Evolutionary conservation across 1,140 invertebrate species (phyloP), one percentile per base, ranked within the genome.

Genomic region (Ctenoplectra terminalis): DNA sequence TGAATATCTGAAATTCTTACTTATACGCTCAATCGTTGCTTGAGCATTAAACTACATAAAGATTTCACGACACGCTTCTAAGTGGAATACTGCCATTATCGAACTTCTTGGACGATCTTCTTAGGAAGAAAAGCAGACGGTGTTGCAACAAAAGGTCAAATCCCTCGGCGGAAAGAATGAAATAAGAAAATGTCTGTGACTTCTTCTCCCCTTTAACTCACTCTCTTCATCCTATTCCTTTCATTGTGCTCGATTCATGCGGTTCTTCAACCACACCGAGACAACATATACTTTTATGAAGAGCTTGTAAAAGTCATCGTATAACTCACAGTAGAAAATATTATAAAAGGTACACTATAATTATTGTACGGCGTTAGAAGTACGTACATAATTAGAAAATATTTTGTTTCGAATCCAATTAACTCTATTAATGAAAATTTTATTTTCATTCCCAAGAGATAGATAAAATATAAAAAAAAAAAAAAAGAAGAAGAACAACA

Each of bases 181-280:
- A 71, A 71, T 71, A 71, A 56, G 67, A 71, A 71, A 52, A 54
- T 54, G 67, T 20, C 15, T 1, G 50, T 17, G 50, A 54, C 67
- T 54, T 56, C 64, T 71, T 54, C 37, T 37, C 50, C 15, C 11
- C 29, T 26, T 34, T 37, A 54, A 40, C 31, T 34, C 13, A 17
- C 7, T 54, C n/a, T 26, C 11, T 70, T 52, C 29, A 34, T 52
- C 26, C 20, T 26, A 31, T 17, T 26, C 52, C n/a, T 20, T 71
- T 71, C 67, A 40, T 71, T 54, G 48, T 54, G 54, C 50, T 56
- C 31, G 29, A 37, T 52, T 40, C 50, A 23, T 37, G 23, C 23
- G 20, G 34, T 26, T 54, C 48, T 37, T 40, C 23, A 17, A 37
- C 29, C 20, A 31, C 9, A 20, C 6, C 29, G 13, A 8, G 20